Evolutionary conservation across 2,888 invertebrate species (phyloP).

Genomic region (Tetramorium bicarinatum): DNA sequence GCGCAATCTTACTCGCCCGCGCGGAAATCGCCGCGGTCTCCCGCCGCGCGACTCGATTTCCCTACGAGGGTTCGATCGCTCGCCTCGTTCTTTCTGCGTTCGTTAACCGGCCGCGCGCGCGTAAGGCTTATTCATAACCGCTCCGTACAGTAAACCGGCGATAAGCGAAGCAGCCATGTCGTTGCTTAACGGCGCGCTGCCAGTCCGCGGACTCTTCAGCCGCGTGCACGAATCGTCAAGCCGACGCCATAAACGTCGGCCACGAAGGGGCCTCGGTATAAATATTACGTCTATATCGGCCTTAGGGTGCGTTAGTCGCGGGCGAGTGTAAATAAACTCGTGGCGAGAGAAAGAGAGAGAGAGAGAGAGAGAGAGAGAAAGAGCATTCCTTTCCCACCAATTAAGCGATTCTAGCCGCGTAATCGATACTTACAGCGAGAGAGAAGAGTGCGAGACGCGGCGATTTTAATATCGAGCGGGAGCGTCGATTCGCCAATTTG

Average conservation of each 20-base stretch:
- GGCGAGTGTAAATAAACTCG: constrained; percentile 69
- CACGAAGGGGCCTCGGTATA: constrained; percentile 53
- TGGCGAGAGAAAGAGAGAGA: constrained; percentile 22
- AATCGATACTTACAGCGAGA: constrained; percentile 62
- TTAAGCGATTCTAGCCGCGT: constrained; percentile 66
- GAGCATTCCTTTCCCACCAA: constrained; percentile 60
- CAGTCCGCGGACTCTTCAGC: constrained; percentile 20
- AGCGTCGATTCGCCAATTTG: constrained; percentile 31
- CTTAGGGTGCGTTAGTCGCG: constrained; percentile 63
- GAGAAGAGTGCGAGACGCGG: neutral
- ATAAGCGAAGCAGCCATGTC: constrained; percentile 44
- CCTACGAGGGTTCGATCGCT: neutral
- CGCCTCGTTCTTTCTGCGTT: neutral
- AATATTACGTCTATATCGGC: constrained; percentile 73
- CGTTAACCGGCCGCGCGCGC: constrained; percentile 3
- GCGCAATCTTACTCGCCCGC: constrained; percentile 20
- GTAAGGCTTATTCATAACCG: constrained; percentile 1
- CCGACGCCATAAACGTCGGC: constrained; percentile 65
- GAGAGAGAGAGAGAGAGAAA: constrained; percentile 12
- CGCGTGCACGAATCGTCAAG: constrained; percentile 55
- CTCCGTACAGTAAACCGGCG: constrained; percentile 50
- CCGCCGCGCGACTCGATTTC: constrained; percentile 33
- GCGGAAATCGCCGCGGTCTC: constrained; percentile 31
- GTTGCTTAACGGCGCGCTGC: constrained; percentile 26
- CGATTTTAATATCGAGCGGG: constrained; percentile 19